These are phyloP conservation scores for Caiman crocodilus DNA, from an alignment of 2,797 vertebrate species.

Conservation along the genomic window DNA sequence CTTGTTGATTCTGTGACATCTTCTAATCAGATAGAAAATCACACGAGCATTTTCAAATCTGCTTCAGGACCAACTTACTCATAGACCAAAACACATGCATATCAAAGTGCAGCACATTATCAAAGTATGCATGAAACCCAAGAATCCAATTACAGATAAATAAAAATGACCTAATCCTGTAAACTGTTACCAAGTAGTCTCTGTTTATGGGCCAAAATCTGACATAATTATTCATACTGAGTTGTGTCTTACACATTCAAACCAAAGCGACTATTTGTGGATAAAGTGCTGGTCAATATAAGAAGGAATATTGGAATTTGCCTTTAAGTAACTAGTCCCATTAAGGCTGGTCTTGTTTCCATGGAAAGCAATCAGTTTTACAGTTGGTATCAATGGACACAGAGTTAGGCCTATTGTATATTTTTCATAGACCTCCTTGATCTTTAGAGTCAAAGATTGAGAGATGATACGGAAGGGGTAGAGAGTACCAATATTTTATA, in stretches of 20 bases:
- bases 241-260: neutral
- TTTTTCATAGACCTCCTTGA: constrained; percentile 4
- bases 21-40: constrained; percentile 48
- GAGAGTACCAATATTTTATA: neutral
- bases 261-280: neutral
- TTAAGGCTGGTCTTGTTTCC: constrained; percentile 35
- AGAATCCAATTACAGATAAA: neutral
- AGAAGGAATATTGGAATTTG: neutral
- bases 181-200: neutral
- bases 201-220: neutral
- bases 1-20: constrained; percentile 41
- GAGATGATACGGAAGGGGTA: neutral
- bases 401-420: neutral
- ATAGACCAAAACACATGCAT: neutral
- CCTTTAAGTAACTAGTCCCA: neutral
- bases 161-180: neutral
- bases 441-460: constrained; percentile 23
- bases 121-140: neutral
- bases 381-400: neutral
- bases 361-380: neutral
- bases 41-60: neutral
- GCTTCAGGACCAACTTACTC: neutral
- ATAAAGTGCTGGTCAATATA: neutral
- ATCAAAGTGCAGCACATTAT: rapidly evolving
- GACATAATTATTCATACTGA: neutral